phyloP scores from a whole-genome alignment of 2,888 invertebrate genomes.

The Galeopsomyia nigrocyanea region DNA sequence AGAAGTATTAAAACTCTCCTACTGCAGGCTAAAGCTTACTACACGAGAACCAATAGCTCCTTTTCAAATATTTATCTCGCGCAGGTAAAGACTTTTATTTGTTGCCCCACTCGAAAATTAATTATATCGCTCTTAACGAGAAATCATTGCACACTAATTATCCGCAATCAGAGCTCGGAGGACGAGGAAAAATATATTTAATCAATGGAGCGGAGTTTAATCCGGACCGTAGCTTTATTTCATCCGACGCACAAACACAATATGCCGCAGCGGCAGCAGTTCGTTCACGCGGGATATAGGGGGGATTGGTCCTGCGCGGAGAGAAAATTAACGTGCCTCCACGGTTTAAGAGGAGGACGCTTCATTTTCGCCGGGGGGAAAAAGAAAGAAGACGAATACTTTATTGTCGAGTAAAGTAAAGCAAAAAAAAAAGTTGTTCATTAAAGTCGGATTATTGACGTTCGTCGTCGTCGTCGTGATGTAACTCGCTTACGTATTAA shows the following conservation, averaged over 20 bases:
- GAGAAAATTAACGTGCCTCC: constrained; percentile 25
- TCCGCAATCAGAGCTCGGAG: no score
- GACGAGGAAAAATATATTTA: no score
- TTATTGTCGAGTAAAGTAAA: neutral
- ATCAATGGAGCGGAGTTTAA: no score
- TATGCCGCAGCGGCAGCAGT: no score
- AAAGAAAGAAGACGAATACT: neutral
- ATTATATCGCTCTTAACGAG: no score
- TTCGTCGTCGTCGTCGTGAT: neutral
- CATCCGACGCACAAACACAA: neutral
- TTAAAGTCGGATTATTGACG: constrained; percentile 27
- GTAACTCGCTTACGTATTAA: neutral
- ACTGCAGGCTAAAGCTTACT: no score
- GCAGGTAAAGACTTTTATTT: no score
- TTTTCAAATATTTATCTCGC: no score
- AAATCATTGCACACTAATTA: no score
- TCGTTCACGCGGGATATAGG: neutral
- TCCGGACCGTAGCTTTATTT: neutral
- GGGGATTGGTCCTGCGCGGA: neutral
- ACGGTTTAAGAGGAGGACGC: neutral
- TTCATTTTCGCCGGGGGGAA: constrained; percentile 20
- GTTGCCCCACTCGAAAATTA: no score
- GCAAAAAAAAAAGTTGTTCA: neutral
- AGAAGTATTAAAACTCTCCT: no score
- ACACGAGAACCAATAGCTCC: no score